Percentiles rank a stretch among this genome's conserved stretches.
Evolutionary conservation across 1,140 invertebrate genomes (phyloP).

Genomic region (Drosophila orena): DNA sequence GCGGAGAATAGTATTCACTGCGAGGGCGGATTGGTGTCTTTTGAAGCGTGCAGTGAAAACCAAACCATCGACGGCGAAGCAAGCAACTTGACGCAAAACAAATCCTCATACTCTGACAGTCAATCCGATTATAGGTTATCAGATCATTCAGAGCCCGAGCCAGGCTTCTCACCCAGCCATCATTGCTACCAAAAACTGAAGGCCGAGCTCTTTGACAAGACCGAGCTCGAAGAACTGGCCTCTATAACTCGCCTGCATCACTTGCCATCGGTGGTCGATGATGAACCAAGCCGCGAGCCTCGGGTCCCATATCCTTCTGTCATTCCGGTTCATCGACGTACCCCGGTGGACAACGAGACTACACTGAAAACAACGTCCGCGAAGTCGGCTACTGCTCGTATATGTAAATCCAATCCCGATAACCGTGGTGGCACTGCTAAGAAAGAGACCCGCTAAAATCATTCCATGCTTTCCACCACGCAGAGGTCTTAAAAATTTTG

Average conservation of each 20-base stretch:
- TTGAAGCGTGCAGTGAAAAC: not conserved
- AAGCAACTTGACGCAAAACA: not conserved
- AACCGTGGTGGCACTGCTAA: no score
- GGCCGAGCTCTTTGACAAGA: conserved; percentile 9
- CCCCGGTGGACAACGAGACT: no score
- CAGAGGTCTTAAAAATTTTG: no score
- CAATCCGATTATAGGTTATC: no score
- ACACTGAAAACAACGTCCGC: not conserved
- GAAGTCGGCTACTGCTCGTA: not conserved
- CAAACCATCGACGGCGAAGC: no score
- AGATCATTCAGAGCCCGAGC: conserved; percentile 19
- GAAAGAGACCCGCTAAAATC: not conserved
- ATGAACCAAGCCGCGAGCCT: not conserved
- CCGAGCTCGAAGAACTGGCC: not conserved
- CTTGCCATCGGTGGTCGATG: conserved; percentile 4
- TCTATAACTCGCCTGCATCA: conserved; percentile 1
- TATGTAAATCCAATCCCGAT: not conserved
- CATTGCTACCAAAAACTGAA: conserved; percentile 53
- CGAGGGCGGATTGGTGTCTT: not conserved
- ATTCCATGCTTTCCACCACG: not conserved
- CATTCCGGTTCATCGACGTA: not conserved
- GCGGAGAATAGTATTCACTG: conserved; percentile 1
- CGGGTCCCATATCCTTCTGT: not conserved
- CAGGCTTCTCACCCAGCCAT: conserved; percentile 39
- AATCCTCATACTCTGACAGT: not conserved